A percentile compares a stretch with the other conserved stretches of the same genome.
Conservation (phyloP, 2,113 vertebrate genomes). For the Marmota flaviventris region DNA sequence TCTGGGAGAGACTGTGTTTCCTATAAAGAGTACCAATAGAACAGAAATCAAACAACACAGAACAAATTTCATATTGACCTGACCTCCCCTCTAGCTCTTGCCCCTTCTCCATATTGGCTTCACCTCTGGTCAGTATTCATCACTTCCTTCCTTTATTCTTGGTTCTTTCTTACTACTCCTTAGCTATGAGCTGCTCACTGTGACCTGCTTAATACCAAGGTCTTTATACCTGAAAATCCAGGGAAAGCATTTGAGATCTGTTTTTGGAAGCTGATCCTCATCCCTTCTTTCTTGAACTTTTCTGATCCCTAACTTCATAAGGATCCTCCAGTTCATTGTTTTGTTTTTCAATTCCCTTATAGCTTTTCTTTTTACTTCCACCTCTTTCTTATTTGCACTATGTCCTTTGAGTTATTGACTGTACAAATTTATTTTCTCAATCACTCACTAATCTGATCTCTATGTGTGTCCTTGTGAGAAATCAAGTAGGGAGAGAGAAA, state of each 20-base stretch:
- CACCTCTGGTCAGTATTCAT: too few relatives aligned
- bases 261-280: background rate
- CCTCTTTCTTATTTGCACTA: background rate
- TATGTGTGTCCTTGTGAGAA: too few relatives aligned
- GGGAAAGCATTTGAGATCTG: background rate
- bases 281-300: background rate
- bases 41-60: background rate
- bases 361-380: background rate
- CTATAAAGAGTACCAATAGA: background rate
- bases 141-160: too few relatives aligned
- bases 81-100: background rate
- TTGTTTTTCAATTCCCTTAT: background rate
- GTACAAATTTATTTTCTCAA: background rate
- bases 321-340: too few relatives aligned
- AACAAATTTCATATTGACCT: background rate
- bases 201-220: background rate
- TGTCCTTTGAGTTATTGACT: too few relatives aligned
- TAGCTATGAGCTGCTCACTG: background rate
- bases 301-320: too few relatives aligned
- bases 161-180: too few relatives aligned
- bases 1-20: fast-evolving
- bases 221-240: background rate
- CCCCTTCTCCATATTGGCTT: background rate
- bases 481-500: background rate
- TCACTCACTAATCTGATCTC: background rate